phyloP scores from a whole-genome alignment of 2,797 vertebrate species.

The Synaphobranchus kaupii region DNA sequence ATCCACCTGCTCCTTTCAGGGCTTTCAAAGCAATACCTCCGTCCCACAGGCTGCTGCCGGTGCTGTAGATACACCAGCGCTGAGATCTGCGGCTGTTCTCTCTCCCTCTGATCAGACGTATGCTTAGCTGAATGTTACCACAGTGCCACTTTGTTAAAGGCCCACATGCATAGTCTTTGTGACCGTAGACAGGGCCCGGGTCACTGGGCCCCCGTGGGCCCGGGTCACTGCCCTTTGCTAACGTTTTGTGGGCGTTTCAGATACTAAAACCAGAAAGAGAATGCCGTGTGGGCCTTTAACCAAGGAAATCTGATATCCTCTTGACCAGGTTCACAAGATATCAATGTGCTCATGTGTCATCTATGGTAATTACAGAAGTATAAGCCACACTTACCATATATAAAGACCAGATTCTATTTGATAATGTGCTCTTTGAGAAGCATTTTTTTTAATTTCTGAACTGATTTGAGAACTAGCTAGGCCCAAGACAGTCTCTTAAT shows the following conservation, averaged over 20 bases:
- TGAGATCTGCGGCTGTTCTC: not conserved
- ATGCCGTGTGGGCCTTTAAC: too few species aligned
- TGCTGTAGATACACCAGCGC: not conserved
- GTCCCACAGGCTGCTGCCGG: not conserved
- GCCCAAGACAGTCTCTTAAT: too few species aligned
- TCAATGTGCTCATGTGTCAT: not conserved
- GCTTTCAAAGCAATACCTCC: not conserved
- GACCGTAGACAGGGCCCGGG: too few species aligned
- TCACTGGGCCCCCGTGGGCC: too few species aligned
- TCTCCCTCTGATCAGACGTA: constrained; percentile 25
- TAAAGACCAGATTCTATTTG: too few species aligned
- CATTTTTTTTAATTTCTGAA: too few species aligned
- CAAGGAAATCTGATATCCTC: not conserved
- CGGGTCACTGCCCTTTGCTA: too few species aligned
- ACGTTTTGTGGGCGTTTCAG: too few species aligned
- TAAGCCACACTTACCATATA: not conserved
- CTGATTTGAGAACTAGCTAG: too few species aligned
- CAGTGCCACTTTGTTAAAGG: not conserved
- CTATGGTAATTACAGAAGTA: not conserved
- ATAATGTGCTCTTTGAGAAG: too few species aligned
- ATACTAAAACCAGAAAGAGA: too few species aligned
- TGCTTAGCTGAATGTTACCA: not conserved
- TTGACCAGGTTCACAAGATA: not conserved
- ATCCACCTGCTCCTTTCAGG: not conserved
- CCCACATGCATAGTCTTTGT: too few species aligned